Conservation (phyloP, 2,797 vertebrate genomes). For the Periparus ater region DNA sequence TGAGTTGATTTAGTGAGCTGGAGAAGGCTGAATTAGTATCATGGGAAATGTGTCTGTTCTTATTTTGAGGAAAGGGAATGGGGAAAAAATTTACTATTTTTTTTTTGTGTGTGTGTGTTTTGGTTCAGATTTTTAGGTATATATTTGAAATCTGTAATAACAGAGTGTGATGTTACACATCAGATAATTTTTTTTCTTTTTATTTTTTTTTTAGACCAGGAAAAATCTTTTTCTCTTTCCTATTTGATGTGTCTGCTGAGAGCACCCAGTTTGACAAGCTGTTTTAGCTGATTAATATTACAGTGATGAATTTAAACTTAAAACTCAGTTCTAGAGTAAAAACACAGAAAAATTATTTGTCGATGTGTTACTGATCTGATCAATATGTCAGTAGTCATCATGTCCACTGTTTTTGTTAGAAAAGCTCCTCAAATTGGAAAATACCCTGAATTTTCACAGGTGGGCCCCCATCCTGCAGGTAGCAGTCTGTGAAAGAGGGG, state of each 20-base stretch:
- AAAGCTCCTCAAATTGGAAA: not conserved
- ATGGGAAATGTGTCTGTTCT: not conserved
- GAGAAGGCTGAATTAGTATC: not conserved
- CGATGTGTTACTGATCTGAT: not conserved
- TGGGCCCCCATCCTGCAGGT: not conserved
- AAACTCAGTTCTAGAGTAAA: not conserved
- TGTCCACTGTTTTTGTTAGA: not conserved
- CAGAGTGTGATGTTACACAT: not conserved
- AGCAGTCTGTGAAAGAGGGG: not conserved
- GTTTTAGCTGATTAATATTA: not conserved
- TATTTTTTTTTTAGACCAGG: not conserved
- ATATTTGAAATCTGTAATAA: not conserved
- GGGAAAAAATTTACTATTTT: fast-evolving
- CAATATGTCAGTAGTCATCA: not conserved
- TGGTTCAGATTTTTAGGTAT: not conserved
- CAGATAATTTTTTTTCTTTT: not conserved
- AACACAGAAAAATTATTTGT: not conserved
- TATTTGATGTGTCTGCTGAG: not conserved
- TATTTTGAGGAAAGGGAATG: not conserved
- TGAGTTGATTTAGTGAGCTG: not conserved
- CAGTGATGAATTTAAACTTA: not conserved
- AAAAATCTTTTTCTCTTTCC: not conserved
- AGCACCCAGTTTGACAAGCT: not conserved
- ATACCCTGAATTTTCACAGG: not conserved
- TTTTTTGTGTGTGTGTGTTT: not conserved